Base-by-base conservation (phyloP, 1,140 invertebrate genomes). In the Microplitis mediator region DNA sequence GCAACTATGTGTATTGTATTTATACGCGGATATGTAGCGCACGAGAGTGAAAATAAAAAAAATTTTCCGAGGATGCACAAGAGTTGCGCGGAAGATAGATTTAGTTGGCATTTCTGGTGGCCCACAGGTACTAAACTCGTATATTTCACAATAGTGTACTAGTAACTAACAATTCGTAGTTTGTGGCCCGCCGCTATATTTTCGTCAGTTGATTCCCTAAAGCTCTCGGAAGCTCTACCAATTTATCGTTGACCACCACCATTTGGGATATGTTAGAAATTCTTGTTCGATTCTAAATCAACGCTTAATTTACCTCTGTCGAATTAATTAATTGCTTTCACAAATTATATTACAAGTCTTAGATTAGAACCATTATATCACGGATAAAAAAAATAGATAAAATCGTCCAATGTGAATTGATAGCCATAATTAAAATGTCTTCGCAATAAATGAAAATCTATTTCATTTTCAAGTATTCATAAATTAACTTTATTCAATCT, bases 121-220 rank as follows among this genome's bases (percentile, higher is more conserved):
- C 56, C 56, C 63, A 61, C 32, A 56, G 39, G 39, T 60, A 51
- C 72, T 16, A 74, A 82, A 80, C 78, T 80, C 80, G 74, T 81
- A 82, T 80, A 82, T 82, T 79, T 79, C 74, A 76, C 76, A 74
- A 71, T 75, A 74, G 75, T 16, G 75, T 75, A 74, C 75, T 80
- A 77, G 74, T 77, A 82, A 82, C 80, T 82, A 82, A 77, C 80
- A 81, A 81, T 82, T 81, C 79, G 76, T 81, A 82, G 80, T 80
- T 82, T 79, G 79, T 75, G 74, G 76, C 64, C 66, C 71, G 76
- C 74, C 76, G 78, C 76, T 77, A 77, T 77, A 77, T 77, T 77
- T 77, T 77, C 76, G 76, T 77, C 76, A 77, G 76, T 70, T 77
- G 69, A 70, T 74, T 75, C 71, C 74, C 74, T 14, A 58, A 69